phyloP scores from a whole-genome alignment of 2,888 invertebrate genomes.

The Syrphus vitripennis region DNA sequence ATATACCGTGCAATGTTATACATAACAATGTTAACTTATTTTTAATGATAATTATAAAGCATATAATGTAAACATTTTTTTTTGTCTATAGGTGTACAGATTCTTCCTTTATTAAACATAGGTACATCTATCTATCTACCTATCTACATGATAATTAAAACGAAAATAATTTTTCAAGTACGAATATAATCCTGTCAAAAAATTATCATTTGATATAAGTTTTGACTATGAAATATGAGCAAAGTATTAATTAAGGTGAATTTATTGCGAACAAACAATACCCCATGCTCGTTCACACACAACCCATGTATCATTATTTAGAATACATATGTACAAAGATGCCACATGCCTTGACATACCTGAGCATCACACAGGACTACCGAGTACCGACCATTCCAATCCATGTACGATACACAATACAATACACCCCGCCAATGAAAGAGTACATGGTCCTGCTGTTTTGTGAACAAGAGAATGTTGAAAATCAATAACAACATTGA shows the following conservation, averaged over 20 bases:
- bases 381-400: constrained; percentile 6
- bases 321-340: constrained; percentile 34
- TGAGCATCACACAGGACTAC: constrained; percentile 53
- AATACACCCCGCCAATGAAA: background rate
- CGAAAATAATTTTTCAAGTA: background rate
- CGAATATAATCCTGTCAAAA: background rate
- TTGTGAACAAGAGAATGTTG: constrained; percentile 38
- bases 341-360: constrained; percentile 50
- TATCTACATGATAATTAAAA: background rate
- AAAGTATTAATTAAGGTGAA: constrained; percentile 20
- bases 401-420: background rate
- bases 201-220: background rate
- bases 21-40: too few relatives aligned
- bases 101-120: too few relatives aligned
- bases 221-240: constrained; percentile 18
- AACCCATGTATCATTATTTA: constrained; percentile 34
- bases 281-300: background rate
- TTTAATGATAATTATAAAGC: too few relatives aligned
- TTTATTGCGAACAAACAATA: constrained; percentile 40
- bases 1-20: too few relatives aligned
- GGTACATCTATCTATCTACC: too few relatives aligned
- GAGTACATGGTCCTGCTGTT: constrained; percentile 25
- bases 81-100: too few relatives aligned
- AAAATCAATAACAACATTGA: constrained; percentile 68
- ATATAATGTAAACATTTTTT: too few relatives aligned